Evolutionary conservation across 2,888 invertebrate species (phyloP).

Genomic region (Meiosimyza decipiens): DNA sequence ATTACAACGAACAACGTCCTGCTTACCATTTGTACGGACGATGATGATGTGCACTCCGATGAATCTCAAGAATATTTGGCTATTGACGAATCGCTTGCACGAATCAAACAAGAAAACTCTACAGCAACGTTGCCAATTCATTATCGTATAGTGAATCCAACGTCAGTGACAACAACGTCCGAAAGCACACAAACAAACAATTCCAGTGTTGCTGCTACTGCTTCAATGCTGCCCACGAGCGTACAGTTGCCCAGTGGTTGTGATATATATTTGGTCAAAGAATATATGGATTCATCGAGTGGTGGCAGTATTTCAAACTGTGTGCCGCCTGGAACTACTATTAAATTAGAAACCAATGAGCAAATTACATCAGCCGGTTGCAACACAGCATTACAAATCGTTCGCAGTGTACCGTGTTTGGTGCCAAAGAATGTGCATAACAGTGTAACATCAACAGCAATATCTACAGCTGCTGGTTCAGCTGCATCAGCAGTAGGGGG

Average conservation of each 20-base stretch:
- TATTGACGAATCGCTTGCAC: slow-evolving; percentile 47
- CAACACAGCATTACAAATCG: background rate
- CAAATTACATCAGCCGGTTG: background rate
- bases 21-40: slow-evolving; percentile 58
- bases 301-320: slow-evolving; percentile 1
- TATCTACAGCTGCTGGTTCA: slow-evolving; percentile 17
- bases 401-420: background rate
- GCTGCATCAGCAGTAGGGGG: slow-evolving; percentile 13
- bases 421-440: slow-evolving; percentile 11
- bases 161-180: slow-evolving; percentile 35
- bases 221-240: slow-evolving; percentile 50
- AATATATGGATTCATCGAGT: slow-evolving; percentile 40
- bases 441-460: background rate
- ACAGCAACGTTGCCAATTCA: slow-evolving; percentile 39
- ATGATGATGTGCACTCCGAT: slow-evolving; percentile 49
- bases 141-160: slow-evolving; percentile 45
- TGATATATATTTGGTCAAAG: slow-evolving; percentile 61
- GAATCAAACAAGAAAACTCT: slow-evolving; percentile 54
- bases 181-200: slow-evolving; percentile 14
- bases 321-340: slow-evolving; percentile 1
- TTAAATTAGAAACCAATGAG: slow-evolving; percentile 18
- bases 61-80: slow-evolving; percentile 59
- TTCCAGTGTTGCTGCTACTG: slow-evolving; percentile 15
- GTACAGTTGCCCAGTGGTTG: slow-evolving; percentile 59
- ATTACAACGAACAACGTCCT: slow-evolving; percentile 47